Evolutionary conservation across 1,140 invertebrate species (phyloP).

Genomic region (Eurosta solidaginis): DNA sequence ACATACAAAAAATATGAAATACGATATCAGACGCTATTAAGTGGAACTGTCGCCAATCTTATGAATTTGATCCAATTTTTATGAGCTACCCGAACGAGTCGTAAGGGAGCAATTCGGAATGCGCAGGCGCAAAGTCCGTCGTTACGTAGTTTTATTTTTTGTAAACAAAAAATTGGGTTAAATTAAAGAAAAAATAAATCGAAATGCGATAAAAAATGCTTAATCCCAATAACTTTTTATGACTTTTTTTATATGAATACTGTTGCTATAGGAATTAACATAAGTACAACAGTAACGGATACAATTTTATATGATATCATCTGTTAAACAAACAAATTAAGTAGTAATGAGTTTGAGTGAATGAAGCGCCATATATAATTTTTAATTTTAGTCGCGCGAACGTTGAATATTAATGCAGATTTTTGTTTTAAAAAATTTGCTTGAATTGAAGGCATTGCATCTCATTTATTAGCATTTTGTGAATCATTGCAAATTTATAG

Average conservation of each 20-base stretch:
- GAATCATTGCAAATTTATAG: not conserved
- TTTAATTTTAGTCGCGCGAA: not conserved
- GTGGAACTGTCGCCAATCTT: slow-evolving; percentile 9
- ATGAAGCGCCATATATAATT: no score
- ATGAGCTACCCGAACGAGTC: not conserved
- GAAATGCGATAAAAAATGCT: no score
- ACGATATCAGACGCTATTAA: slow-evolving; percentile 17
- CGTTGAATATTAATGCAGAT: not conserved
- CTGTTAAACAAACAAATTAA: no score
- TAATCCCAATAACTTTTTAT: no score
- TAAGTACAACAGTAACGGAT: no score
- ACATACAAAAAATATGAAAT: slow-evolving; percentile 9
- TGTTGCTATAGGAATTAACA: no score
- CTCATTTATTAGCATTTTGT: not conserved
- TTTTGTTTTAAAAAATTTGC: not conserved
- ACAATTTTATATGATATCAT: no score
- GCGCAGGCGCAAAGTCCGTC: not conserved
- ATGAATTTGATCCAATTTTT: slow-evolving; percentile 16
- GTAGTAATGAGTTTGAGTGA: no score
- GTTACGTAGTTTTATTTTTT: no score
- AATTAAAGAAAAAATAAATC: no score
- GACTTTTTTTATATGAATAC: no score
- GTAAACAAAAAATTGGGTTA: no score
- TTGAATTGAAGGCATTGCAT: not conserved
- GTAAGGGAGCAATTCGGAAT: not conserved